Evolutionary conservation across 1,140 invertebrate species (phyloP).

Genomic region (Pygmarrhopalites habei): DNA sequence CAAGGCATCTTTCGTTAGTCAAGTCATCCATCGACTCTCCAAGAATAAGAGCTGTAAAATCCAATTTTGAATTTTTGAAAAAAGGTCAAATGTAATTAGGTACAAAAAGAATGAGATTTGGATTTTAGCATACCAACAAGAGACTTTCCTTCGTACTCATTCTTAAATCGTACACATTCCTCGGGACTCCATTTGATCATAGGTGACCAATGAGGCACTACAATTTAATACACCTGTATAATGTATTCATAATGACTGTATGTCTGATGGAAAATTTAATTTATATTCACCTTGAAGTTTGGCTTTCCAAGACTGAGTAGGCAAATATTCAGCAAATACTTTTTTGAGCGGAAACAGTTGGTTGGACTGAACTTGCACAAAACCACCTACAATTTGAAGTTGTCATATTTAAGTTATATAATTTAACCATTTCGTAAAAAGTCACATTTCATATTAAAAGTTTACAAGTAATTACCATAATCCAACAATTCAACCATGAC

Average conservation of each 20-base stretch:
- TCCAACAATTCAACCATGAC: slow-evolving; percentile 6
- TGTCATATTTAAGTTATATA: too few species aligned
- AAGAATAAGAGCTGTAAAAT: slow-evolving; percentile 21
- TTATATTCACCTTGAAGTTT: slow-evolving; percentile 10
- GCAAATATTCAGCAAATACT: slow-evolving; percentile 3
- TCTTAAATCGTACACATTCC: slow-evolving; percentile 15
- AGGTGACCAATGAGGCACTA: slow-evolving; percentile 4
- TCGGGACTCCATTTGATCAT: slow-evolving; percentile 16
- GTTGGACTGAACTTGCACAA: not conserved
- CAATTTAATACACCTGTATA: too few species aligned
- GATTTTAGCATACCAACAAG: too few species aligned
- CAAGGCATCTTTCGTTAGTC: slow-evolving; percentile 8
- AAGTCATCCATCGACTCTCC: slow-evolving; percentile 17
- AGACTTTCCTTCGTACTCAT: slow-evolving; percentile 22
- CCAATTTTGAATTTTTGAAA: too few species aligned
- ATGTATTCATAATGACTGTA: too few species aligned
- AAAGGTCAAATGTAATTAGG: too few species aligned
- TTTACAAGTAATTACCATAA: too few species aligned
- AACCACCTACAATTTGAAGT: too few species aligned
- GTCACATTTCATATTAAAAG: too few species aligned
- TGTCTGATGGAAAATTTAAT: too few species aligned
- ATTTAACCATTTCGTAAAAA: too few species aligned
- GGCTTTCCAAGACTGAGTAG: slow-evolving; percentile 5
- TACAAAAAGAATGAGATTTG: too few species aligned
- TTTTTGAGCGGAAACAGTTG: not conserved